Percentiles rank a stretch among this genome's conserved stretches.
Conservation (phyloP, 2,797 vertebrate species). For the Karalla daura region DNA sequence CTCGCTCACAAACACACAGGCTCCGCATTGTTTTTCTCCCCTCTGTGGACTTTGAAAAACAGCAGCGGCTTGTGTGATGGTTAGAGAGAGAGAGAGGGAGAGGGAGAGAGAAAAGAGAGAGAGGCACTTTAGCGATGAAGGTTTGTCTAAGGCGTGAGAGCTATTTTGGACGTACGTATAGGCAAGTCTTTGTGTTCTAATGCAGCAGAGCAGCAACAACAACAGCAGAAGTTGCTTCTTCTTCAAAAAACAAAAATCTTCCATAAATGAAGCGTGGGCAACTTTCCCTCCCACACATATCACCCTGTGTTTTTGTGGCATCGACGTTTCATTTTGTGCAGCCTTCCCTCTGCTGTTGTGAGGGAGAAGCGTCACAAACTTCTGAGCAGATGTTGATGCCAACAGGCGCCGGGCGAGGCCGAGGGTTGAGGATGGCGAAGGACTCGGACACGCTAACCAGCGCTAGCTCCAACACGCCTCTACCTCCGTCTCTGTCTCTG, state of each 20-base stretch:
- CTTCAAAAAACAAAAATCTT: slow-evolving; percentile 48
- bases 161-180: slow-evolving; percentile 44
- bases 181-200: slow-evolving; percentile 33
- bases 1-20: slow-evolving; percentile 66
- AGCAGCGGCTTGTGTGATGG: slow-evolving; percentile 7
- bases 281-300: slow-evolving; percentile 59
- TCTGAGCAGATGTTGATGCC: slow-evolving; percentile 37
- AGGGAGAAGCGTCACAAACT: slow-evolving; percentile 31
- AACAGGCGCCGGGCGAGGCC: slow-evolving; percentile 8
- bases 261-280: slow-evolving; percentile 60
- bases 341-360: slow-evolving; percentile 39
- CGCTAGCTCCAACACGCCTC: no score
- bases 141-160: neutral
- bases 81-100: neutral
- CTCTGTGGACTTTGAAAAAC: slow-evolving; percentile 43
- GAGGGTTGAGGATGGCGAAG: neutral
- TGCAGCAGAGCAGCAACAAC: slow-evolving; percentile 31
- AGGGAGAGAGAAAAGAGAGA: neutral
- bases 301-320: slow-evolving; percentile 42
- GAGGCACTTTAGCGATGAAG: neutral
- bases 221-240: slow-evolving; percentile 48
- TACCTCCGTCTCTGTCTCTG: no score
- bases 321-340: slow-evolving; percentile 49
- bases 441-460: slow-evolving; percentile 2
- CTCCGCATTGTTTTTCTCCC: slow-evolving; percentile 52